Base-by-base conservation (phyloP, 37 sponge, comb jelly and placozoan species). In the Ianthella basta region DNA sequence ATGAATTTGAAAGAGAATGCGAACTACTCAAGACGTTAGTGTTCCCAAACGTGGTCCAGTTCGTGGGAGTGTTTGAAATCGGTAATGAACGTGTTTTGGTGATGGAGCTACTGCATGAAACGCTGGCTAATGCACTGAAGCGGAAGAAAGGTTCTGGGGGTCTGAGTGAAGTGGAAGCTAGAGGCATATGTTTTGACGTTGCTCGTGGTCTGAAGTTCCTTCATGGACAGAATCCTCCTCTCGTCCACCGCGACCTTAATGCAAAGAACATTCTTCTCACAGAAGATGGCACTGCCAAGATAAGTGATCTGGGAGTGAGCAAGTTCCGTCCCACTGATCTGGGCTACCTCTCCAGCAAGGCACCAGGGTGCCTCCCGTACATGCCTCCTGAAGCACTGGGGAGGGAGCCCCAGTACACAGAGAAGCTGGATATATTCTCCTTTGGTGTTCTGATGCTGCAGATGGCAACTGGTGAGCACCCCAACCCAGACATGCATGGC, bases 251-350 rank as follows among this genome's bases (percentile, higher is more conserved):
- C 32, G 12, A 72, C 39, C 73, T 72, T 12, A 33, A 72, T 38
- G 40, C 12, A 13, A 15, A 32, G 41, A 72, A 72, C 73, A 40
- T 72, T 32, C 73, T 72, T 33, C 73, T 72, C 41, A 72, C 37
- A 13, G 41, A 37, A 8, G 30, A 15, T 5, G 73, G 73, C 16
- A 8, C 30, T 8, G 73, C 36, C 20, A 72, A 72, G 73, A 38
- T 72, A 19, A 72, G 73, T 40, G 73, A 72, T 30, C 12, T 32
- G 8, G 73, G 73, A 20, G 39, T 20, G 41, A 40, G 39, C 73
- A 72, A 15, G 39, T 72, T 72, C 39, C 13, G 73, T 38, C 73
- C 73, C 10, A 72, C n/a, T n/a, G n/a, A n/a, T n/a, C n/a, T n/a
- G n/a, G n/a, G n/a, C n/a, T n/a, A n/a, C n/a, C n/a, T n/a, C n/a